A percentile compares a stretch with the other conserved stretches of the same genome.
These are phyloP conservation scores for Cyclophora albipunctata DNA, from an alignment of 2,888 invertebrate genomes.

Conservation along the genomic window DNA sequence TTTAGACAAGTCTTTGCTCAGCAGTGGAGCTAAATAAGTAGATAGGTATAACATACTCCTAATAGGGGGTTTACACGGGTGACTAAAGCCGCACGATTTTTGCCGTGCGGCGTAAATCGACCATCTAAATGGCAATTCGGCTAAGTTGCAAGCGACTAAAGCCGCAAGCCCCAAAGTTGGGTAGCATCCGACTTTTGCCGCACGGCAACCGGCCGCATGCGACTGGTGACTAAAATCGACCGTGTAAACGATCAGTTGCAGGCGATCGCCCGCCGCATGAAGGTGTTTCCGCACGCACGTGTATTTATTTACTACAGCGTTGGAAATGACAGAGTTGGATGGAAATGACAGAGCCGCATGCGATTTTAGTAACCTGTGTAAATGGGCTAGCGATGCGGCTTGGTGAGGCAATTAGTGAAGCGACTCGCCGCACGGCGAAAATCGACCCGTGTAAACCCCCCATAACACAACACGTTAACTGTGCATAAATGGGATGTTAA, in stretches of 20 bases:
- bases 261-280: slow-evolving; percentile 17
- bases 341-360: slow-evolving; percentile 34
- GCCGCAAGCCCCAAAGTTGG: slow-evolving; percentile 35
- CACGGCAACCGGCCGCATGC: slow-evolving; percentile 33
- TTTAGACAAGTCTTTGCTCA: too few species aligned
- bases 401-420: slow-evolving; percentile 22
- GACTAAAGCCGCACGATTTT: slow-evolving; percentile 33
- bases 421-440: slow-evolving; percentile 32
- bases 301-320: too few species aligned
- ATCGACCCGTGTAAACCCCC: slow-evolving; percentile 28
- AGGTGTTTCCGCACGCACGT: too few species aligned
- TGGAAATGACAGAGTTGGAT: too few species aligned
- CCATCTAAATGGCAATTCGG: slow-evolving; percentile 32
- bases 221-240: slow-evolving; percentile 27
- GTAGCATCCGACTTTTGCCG: slow-evolving; percentile 35
- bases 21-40: too few species aligned
- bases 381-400: slow-evolving; percentile 32
- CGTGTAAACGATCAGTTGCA: slow-evolving; percentile 17
- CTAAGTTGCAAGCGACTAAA: slow-evolving; percentile 31
- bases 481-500: too few species aligned
- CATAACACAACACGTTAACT: not conserved
- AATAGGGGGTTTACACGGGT: slow-evolving; percentile 25
- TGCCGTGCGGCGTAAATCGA: slow-evolving; percentile 28
- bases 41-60: not conserved
- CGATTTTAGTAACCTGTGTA: slow-evolving; percentile 34